Evolutionary conservation across 2,113 vertebrate species (phyloP), one percentile per base, ranked within the genome.

Genomic region (Protomyctophum bolini): DNA sequence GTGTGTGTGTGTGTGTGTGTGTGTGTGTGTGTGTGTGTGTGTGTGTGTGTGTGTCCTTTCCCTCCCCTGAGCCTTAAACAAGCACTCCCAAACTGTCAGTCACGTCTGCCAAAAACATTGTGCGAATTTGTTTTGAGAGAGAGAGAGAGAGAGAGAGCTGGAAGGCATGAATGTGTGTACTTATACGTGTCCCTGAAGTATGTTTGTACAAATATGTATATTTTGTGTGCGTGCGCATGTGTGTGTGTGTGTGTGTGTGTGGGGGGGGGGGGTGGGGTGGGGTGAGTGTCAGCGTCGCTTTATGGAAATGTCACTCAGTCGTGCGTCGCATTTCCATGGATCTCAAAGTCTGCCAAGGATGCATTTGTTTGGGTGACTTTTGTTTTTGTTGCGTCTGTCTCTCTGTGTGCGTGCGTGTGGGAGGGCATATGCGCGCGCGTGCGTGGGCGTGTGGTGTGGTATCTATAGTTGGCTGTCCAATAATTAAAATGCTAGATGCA

Each of bases 41-140:
- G 6, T 4, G 48, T 48, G 15, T 29, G 56, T 29, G 56, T 58
- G 14, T 29, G 14, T 58, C 14, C 8, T 14, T 58, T 4, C 15
- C 14, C 28, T 9, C 10, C 14, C 28, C 6, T 29, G 14, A 8
- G 14, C 55, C n/a, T 10, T 21, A 14, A 80, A 75, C 76, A 75
- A 83, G 57, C 80, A 83, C 80, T 86, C 88, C 76, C 78, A 80
- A 87, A 87, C 84, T 90, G 88, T 86, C 88, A 90, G 10, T 88
- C 85, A 85, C 14, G 58, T 0, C 66, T 80, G 81, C 68, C 72
- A 77, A 66, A 73, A 48, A 60, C 3, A 10, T 59, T 65, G 9
- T 63, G 47, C 28, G 14, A 9, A 8, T 52, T 9, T 52, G 50
- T 52, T 9, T 52, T 14, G 15, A 59, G 15, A 29, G 21, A 21